These are phyloP conservation scores for Harpalus rufipes DNA, from an alignment of 2,888 invertebrate genomes.

Conservation along the genomic window DNA sequence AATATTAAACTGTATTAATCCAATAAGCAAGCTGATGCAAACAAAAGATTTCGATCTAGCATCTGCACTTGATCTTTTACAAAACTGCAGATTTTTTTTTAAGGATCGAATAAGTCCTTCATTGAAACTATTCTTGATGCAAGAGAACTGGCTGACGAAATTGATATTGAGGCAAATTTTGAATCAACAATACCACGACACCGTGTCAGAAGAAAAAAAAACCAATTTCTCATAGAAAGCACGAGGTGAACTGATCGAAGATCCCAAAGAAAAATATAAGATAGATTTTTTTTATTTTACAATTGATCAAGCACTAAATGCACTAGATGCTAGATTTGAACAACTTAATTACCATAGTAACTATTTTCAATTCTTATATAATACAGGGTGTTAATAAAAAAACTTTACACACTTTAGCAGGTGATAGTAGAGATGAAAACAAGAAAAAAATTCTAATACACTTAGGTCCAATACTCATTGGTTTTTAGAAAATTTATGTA, in stretches of 20 bases:
- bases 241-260: conserved; percentile 68
- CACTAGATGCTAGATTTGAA: conserved; percentile 68
- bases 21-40: conserved; percentile 69
- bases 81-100: conserved; percentile 70
- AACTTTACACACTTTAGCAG: too few species aligned
- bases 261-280: conserved; percentile 69
- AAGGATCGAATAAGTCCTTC: conserved; percentile 69
- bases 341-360: conserved; percentile 68
- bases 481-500: too few species aligned
- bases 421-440: too few species aligned
- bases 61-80: conserved; percentile 69
- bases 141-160: conserved; percentile 69
- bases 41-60: conserved; percentile 68
- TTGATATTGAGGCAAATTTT: conserved; percentile 69
- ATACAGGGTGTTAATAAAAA: conserved; percentile 66
- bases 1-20: conserved; percentile 69
- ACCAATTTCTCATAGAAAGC: conserved; percentile 68
- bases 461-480: too few species aligned
- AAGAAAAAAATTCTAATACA: too few species aligned
- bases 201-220: conserved; percentile 68
- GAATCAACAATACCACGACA: conserved; percentile 67
- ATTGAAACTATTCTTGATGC: conserved; percentile 69
- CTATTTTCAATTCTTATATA: conserved; percentile 69
- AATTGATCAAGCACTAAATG: conserved; percentile 68
- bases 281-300: conserved; percentile 68